A percentile compares a stretch with the other conserved stretches of the same genome.
These are phyloP conservation scores for Cantharis flavilabris DNA, from an alignment of 2,888 invertebrate species.

Conservation along the genomic window DNA sequence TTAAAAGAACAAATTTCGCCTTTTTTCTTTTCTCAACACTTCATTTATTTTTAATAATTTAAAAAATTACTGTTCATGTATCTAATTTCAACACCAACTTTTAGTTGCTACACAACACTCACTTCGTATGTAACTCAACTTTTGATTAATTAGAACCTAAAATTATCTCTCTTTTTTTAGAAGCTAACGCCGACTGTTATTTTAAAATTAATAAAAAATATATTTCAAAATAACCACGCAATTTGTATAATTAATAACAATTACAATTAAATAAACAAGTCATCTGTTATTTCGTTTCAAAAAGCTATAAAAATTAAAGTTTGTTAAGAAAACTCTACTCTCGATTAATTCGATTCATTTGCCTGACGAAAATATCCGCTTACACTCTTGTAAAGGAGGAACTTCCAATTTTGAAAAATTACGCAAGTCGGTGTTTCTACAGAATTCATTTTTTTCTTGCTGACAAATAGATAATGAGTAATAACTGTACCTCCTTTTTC, in stretches of 20 bases:
- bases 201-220: not conserved
- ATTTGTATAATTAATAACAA: not conserved
- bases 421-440: not conserved
- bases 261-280: not conserved
- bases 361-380: not conserved
- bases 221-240: not conserved
- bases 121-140: not conserved
- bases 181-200: not conserved
- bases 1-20: not conserved
- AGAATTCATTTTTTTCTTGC: not conserved
- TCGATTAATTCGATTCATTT: not conserved
- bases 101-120: not conserved
- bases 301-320: not conserved
- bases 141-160: not conserved
- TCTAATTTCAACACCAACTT: not conserved
- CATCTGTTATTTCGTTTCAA: not conserved
- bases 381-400: not conserved
- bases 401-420: not conserved
- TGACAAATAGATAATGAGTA: not conserved
- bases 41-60: not conserved
- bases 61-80: not conserved
- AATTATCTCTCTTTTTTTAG: not conserved
- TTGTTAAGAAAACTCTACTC: not conserved
- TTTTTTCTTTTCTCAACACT: not conserved
- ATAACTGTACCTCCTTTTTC: not conserved